Evolutionary conservation across 92 coral and sea anemone genomes (phyloP), one percentile per base, ranked within the genome.

Genomic region (Montipora capitata): DNA sequence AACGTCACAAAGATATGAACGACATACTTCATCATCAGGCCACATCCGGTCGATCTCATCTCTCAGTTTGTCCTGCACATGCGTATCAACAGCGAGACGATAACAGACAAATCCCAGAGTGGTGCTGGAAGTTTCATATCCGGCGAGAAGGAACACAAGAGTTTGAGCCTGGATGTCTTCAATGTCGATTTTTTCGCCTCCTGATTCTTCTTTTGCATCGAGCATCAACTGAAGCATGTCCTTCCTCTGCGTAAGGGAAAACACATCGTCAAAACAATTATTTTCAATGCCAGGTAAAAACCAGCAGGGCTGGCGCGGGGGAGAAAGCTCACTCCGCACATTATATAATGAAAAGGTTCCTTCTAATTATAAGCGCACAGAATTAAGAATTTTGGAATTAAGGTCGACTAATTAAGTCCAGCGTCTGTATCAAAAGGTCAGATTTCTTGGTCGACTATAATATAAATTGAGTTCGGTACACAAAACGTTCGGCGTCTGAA

Each of bases 81-180:
- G 56, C 67, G 83, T 75, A 54, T 85, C 20, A 65, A 67, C 5
- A 11, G 83, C 76, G 62, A 85, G 89, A 49, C 54, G 65, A 35
- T 85, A 18, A 51, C 76, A 85, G 7, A 56, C 20, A 64, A 62
- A 85, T 6, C 40, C 83, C 17, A 85, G 43, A 17, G 82, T 77
- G 15, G 82, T 85, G 40, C 89, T 85, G 66, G 89, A 75, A 39
- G 89, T 85, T 42, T 85, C 89, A 85, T 85, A 85, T n/a, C 89
- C 89, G 45, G 89, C 89, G 5, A 85, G 89, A 75, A 85, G 82
- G 82, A 85, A 74, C 17, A 64, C 44, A n/a, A 85, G 82, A 67
- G 52, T 17, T 76, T 85, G 89, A 16, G 89, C 82, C 54, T 64
- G 75, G 48, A 85, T 85, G 39, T 85, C 89, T 20, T 64, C 76